Evolutionary conservation across 2,888 invertebrate genomes (phyloP), one percentile per base, ranked within the genome.

Genomic region (Liopterus haemorrhoidalis): DNA sequence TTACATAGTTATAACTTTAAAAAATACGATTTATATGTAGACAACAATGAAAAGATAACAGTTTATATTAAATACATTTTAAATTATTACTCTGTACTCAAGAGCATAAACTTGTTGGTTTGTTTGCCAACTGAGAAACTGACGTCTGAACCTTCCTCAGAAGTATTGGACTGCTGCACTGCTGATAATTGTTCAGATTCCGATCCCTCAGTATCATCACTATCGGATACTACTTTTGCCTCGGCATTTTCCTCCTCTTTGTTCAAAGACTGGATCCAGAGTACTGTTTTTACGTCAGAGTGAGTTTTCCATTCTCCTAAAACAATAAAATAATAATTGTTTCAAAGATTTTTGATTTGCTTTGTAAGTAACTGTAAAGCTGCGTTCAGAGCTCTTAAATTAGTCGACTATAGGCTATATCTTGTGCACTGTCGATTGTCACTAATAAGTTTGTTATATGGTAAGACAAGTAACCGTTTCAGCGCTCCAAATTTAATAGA

Each of bases 241-340:
- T 54, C 56, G 8, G 49, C 18, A 48, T 48, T 40, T 8, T 46
- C 49, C 1, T 46, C 56, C 5, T 55, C 56, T 1, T 58, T 60
- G 5, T 58, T 69, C 21, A 71, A 61, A 0, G 82, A 82, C 66
- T 84, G 82, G 40, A 85, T 80, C 79, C 79, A 80, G 50, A 72
- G 72, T 0, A 86, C 72, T 53, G 73, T 75, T 52, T 76, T 75
- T 0, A 82, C 64, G 48, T 82, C 81, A 0, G 75, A 70, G 61
- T 81, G 79, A 0, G 54, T 64, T 52, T 73, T 71, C 75, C 79
- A 83, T 52, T 69, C 68, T 35, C 72, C 85, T 84, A 67, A 9
- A 54, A 62, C 53, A 48, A 33, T 22, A 36, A 40, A 39, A n/a
- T 22, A 18, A 28, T 8, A 9, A 18, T 5, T 15, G 20, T 12